These are phyloP conservation scores for Rhinatrema bivittatum DNA, from an alignment of 2,797 vertebrate genomes.

Conservation along the genomic window DNA sequence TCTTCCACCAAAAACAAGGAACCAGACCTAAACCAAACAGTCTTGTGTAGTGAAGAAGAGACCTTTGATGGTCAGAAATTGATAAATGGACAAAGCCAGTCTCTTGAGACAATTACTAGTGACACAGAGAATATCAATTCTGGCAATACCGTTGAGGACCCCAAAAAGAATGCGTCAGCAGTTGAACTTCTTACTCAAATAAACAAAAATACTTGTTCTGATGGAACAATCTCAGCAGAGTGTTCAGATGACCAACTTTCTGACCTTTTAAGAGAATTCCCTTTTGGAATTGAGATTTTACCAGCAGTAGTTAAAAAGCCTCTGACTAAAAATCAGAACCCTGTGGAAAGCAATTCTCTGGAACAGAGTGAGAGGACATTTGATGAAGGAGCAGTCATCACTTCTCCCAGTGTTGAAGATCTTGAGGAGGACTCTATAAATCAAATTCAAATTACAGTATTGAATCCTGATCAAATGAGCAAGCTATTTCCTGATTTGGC, in stretches of 20 bases:
- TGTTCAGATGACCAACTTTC: slow-evolving; percentile 44
- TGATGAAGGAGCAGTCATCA: slow-evolving; percentile 1
- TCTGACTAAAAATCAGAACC: slow-evolving; percentile 1
- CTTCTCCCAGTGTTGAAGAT: no score
- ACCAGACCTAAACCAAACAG: no score
- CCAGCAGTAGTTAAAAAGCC: slow-evolving; percentile 4
- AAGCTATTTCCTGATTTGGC: slow-evolving; percentile 39
- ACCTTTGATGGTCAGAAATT: no score
- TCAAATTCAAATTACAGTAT: slow-evolving; percentile 33
- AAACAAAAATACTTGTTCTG: neutral
- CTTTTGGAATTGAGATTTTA: slow-evolving; percentile 53
- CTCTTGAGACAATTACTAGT: no score
- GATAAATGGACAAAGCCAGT: no score
- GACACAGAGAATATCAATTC: no score
- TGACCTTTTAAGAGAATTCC: slow-evolving; percentile 58
- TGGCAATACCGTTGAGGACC: no score
- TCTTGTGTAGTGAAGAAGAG: no score
- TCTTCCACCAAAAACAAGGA: no score
- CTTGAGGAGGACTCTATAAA: no score
- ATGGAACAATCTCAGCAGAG: neutral
- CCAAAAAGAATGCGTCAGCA: neutral
- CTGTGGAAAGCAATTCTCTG: neutral
- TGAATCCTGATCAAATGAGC: slow-evolving; percentile 31
- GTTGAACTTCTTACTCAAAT: neutral
- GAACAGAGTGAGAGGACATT: slow-evolving; percentile 4